Evolutionary conservation across 1,140 invertebrate genomes (phyloP).

Genomic region (Aphelenchoides fujianensis): DNA sequence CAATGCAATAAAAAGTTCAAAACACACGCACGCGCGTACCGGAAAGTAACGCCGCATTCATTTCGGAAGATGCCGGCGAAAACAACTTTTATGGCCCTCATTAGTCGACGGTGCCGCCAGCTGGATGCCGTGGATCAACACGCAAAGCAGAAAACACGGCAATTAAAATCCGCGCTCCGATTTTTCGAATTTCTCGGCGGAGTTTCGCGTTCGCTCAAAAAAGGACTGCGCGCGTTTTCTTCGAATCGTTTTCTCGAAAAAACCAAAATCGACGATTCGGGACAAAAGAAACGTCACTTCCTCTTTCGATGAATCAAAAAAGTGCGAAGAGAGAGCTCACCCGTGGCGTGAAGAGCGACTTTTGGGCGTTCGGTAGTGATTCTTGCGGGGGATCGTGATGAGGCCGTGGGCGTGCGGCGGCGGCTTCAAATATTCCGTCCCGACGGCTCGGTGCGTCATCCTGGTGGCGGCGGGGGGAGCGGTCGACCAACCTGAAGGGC

Average conservation of each 20-base stretch:
- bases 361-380: neutral
- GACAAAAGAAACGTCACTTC: neutral
- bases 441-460: neutral
- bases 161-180: neutral
- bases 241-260: neutral
- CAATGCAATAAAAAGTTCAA: too few relatives aligned
- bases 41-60: too few relatives aligned
- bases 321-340: too few relatives aligned
- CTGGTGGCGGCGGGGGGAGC: too few relatives aligned
- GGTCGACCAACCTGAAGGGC: too few relatives aligned
- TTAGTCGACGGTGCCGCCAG: too few relatives aligned
- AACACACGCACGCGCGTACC: too few relatives aligned
- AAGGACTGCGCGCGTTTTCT: neutral
- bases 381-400: neutral
- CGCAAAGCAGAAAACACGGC: neutral
- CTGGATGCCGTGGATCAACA: too few relatives aligned
- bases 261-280: neutral
- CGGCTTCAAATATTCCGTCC: neutral
- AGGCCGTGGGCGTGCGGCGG: neutral
- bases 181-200: neutral
- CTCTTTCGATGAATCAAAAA: neutral
- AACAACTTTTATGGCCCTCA: too few relatives aligned
- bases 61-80: too few relatives aligned
- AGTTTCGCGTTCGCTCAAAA: neutral
- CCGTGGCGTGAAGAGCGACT: too few relatives aligned